phyloP scores from a whole-genome alignment of 30 jellyfish, hydroid and myxozoan genomes.

The Pelagia noctiluca region DNA sequence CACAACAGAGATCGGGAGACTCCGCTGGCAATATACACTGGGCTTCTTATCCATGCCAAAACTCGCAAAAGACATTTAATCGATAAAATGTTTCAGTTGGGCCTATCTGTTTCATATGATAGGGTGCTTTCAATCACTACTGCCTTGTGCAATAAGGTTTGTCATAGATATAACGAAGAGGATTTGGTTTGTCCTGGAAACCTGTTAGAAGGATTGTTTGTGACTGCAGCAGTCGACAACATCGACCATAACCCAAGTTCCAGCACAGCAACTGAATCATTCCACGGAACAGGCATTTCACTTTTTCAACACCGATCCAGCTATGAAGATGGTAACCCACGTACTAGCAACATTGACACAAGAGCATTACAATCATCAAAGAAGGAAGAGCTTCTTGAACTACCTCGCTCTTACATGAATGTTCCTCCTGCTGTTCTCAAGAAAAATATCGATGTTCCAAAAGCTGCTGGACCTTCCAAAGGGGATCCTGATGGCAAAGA shows the following conservation, averaged over 20 bases:
- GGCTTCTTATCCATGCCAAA: too few species aligned
- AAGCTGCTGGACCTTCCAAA: slow-evolving; percentile 1
- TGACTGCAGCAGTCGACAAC: slow-evolving; percentile 53
- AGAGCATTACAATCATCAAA: neutral
- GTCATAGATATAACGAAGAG: slow-evolving; percentile 25
- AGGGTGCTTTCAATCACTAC: slow-evolving; percentile 15
- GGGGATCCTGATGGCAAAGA: slow-evolving; percentile 1
- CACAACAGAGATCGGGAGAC: too few species aligned
- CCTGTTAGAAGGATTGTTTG: slow-evolving; percentile 25
- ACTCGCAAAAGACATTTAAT: too few species aligned
- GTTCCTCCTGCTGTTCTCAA: slow-evolving; percentile 4
- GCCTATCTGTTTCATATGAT: slow-evolving; percentile 1
- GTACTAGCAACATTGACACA: slow-evolving; percentile 33
- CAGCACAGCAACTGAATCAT: too few species aligned
- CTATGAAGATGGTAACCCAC: slow-evolving; percentile 24
- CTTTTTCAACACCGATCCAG: slow-evolving; percentile 42
- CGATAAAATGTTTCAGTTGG: too few species aligned
- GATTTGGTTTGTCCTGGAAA: slow-evolving; percentile 38
- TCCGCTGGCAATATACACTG: too few species aligned
- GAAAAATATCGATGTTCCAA: neutral
- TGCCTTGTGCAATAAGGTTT: slow-evolving; percentile 20
- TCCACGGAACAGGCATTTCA: too few species aligned
- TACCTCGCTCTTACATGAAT: neutral
- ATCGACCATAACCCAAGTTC: too few species aligned
- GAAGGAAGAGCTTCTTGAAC: neutral